Evolutionary conservation across 2,888 invertebrate species (phyloP).

Genomic region (Eupithecia abbreviata): DNA sequence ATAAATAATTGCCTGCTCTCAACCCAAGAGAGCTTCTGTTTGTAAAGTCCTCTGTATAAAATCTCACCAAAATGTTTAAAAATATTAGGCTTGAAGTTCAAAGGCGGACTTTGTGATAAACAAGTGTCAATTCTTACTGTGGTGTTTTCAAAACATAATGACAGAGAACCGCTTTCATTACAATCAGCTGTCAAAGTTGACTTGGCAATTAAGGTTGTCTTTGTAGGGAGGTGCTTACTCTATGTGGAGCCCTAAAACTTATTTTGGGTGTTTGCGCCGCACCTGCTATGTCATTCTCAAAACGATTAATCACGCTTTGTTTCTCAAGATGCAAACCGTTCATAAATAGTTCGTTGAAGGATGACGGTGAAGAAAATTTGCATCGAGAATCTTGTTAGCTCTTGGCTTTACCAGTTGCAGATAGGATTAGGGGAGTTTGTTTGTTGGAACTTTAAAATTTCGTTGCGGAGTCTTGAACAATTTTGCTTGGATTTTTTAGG

Average conservation of each 20-base stretch:
- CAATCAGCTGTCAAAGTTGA: constrained; percentile 69
- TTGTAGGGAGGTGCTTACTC: not conserved
- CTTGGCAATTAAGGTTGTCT: constrained; percentile 56
- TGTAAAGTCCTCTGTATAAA: constrained; percentile 13
- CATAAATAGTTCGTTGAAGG: constrained; percentile 60
- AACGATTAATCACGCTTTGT: constrained; percentile 71
- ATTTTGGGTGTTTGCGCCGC: constrained; percentile 29
- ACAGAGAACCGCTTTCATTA: constrained; percentile 49
- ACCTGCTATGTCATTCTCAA: constrained; percentile 58
- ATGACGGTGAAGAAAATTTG: constrained; percentile 44
- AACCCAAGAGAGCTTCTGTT: constrained; percentile 26
- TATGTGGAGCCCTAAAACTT: constrained; percentile 16
- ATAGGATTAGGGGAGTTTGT: constrained; percentile 29
- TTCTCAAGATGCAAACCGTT: constrained; percentile 61
- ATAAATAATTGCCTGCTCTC: constrained; percentile 20
- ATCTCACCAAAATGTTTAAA: constrained; percentile 3
- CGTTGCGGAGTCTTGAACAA: constrained; percentile 10
- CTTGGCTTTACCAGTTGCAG: constrained; percentile 29
- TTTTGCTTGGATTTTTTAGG: constrained; percentile 10
- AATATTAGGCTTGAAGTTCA: constrained; percentile 1
- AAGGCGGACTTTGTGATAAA: constrained; percentile 16
- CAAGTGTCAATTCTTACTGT: constrained; percentile 19
- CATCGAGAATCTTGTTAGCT: constrained; percentile 36
- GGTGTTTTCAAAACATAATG: constrained; percentile 26
- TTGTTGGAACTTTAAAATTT: constrained; percentile 26